phyloP scores from a whole-genome alignment of 2,888 invertebrate genomes.

The Acanthococcus lagerstroemiae region DNA sequence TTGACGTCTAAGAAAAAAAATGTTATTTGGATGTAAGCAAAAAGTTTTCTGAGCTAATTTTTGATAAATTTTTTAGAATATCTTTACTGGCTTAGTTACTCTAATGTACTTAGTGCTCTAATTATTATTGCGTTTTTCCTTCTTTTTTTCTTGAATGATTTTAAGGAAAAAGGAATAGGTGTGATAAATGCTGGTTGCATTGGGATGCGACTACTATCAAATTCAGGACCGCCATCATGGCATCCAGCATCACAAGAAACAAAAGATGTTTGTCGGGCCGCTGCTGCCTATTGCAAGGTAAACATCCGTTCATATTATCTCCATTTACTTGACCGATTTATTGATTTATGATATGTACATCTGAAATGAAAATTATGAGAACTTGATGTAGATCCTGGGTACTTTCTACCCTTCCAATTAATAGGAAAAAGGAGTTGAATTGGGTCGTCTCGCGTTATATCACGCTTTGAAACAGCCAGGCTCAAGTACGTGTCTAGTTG shows the following conservation, averaged over 20 bases:
- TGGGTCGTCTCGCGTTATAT: slow-evolving; percentile 62
- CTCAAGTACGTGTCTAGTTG: slow-evolving; percentile 61
- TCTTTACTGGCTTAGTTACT: no score
- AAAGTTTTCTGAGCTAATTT: neutral
- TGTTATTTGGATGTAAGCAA: no score
- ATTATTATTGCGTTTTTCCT: no score
- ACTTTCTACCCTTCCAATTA: neutral
- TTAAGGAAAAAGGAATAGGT: slow-evolving; percentile 58
- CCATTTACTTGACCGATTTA: no score
- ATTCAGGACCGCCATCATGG: slow-evolving; percentile 64
- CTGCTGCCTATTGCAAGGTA: slow-evolving; percentile 43
- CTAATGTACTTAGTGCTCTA: no score
- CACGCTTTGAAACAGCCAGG: slow-evolving; percentile 51
- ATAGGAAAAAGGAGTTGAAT: slow-evolving; percentile 52
- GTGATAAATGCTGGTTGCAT: slow-evolving; percentile 74
- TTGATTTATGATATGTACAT: no score
- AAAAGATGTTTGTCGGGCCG: slow-evolving; percentile 52
- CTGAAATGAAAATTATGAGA: no score
- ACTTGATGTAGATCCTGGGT: no score
- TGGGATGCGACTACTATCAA: slow-evolving; percentile 72
- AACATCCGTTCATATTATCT: neutral
- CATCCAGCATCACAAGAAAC: slow-evolving; percentile 62
- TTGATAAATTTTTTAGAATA: slow-evolving; percentile 14
- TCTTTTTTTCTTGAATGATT: no score
- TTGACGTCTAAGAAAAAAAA: no score